These are phyloP conservation scores for Cataglyphis albicans DNA, from an alignment of 2,888 invertebrate species.

Conservation along the genomic window DNA sequence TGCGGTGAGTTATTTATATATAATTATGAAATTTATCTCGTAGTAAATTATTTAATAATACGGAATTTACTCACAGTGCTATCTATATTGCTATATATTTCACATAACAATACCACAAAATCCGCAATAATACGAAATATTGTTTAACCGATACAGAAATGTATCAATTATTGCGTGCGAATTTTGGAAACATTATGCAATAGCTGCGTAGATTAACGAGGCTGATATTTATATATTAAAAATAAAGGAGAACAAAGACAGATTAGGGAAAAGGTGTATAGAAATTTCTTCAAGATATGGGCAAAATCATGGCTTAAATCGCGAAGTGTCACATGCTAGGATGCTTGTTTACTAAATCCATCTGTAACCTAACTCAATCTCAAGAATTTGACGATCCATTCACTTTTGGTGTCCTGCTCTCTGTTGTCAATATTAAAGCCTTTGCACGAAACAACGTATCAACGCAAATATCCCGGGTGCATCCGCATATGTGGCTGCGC, in stretches of 20 bases:
- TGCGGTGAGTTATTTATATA: constrained; percentile 7
- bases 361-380: constrained; percentile 67
- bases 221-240: not conserved
- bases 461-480: constrained; percentile 49
- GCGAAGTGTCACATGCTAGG: constrained; percentile 60
- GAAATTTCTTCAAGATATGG: not conserved
- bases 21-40: constrained; percentile 31
- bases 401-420: constrained; percentile 25
- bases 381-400: constrained; percentile 41
- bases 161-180: constrained; percentile 29
- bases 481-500: constrained; percentile 33
- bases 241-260: constrained; percentile 20
- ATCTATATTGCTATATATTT: constrained; percentile 8
- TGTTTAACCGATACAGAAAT: constrained; percentile 38
- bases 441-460: constrained; percentile 45
- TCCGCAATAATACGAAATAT: constrained; percentile 24
- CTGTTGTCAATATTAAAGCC: constrained; percentile 34
- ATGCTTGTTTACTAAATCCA: constrained; percentile 65
- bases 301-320: constrained; percentile 69
- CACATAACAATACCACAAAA: constrained; percentile 28
- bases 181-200: constrained; percentile 9
- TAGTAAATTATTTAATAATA: constrained; percentile 8
- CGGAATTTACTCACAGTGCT: constrained; percentile 22
- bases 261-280: not conserved
- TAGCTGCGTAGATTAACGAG: constrained; percentile 8